Conservation (phyloP, 2,113 vertebrate species). For the Corynorhinus townsendii region DNA sequence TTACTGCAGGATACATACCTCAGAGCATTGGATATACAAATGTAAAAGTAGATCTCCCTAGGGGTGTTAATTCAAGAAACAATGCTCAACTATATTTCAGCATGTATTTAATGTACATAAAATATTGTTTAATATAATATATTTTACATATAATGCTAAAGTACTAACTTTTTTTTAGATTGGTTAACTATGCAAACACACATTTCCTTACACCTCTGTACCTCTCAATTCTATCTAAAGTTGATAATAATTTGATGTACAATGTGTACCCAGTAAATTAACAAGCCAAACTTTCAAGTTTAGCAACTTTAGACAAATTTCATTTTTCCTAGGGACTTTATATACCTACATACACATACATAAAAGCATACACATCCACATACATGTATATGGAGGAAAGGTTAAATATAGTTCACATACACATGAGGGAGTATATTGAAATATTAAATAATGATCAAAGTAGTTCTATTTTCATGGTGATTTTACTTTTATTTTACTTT, state of each 20-base stretch:
- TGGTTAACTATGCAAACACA: not conserved
- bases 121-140: not conserved
- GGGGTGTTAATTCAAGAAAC: not conserved
- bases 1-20: not conserved
- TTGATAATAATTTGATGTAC: not conserved
- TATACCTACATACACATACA: not conserved
- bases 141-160: not conserved
- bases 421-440: not conserved
- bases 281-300: not conserved
- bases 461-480: not conserved
- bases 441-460: not conserved
- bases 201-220: not conserved
- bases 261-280: not conserved
- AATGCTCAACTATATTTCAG: not conserved
- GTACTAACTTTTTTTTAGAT: not conserved
- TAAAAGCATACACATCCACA: not conserved
- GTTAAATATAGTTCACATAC: not conserved
- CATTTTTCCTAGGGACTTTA: not conserved
- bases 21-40: not conserved
- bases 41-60: not conserved
- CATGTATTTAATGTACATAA: not conserved
- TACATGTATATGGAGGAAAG: not conserved
- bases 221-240: not conserved
- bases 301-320: not conserved
- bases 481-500: constrained; percentile 13